These are phyloP conservation scores for Drosophila bocqueti DNA, from an alignment of 1,140 invertebrate genomes.

Conservation along the genomic window DNA sequence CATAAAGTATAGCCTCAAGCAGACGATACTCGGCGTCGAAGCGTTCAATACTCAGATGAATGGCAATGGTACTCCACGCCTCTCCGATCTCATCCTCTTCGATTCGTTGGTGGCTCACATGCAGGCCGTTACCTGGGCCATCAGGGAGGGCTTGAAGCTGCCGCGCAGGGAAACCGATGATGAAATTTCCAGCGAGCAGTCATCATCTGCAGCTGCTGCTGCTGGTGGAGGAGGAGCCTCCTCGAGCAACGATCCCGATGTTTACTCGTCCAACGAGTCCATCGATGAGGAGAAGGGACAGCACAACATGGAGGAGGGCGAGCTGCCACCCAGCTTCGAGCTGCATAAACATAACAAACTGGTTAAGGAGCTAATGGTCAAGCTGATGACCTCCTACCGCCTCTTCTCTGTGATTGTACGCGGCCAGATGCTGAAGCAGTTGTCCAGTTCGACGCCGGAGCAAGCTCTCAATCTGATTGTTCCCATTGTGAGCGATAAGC, in stretches of 20 bases:
- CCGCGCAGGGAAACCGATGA: slow-evolving; percentile 61
- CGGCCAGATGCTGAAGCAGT: slow-evolving; percentile 69
- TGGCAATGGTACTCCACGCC: slow-evolving; percentile 69
- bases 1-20: slow-evolving; percentile 76
- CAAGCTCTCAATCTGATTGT: slow-evolving; percentile 74
- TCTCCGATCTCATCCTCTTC: slow-evolving; percentile 76
- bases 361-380: slow-evolving; percentile 67
- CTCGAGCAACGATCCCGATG: slow-evolving; percentile 42
- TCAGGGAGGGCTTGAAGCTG: slow-evolving; percentile 71
- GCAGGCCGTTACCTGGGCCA: slow-evolving; percentile 79
- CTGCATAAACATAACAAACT: slow-evolving; percentile 59
- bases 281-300: slow-evolving; percentile 64
- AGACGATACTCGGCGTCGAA: slow-evolving; percentile 76
- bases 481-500: slow-evolving; percentile 79
- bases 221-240: neutral
- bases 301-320: slow-evolving; percentile 36
- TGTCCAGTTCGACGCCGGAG: slow-evolving; percentile 67
- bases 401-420: slow-evolving; percentile 66
- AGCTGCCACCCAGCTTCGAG: slow-evolving; percentile 30
- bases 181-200: slow-evolving; percentile 31
- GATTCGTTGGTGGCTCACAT: slow-evolving; percentile 80
- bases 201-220: slow-evolving; percentile 1
- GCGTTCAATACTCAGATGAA: slow-evolving; percentile 70
- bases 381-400: slow-evolving; percentile 68
- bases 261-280: slow-evolving; percentile 75